Evolutionary conservation across 2,888 invertebrate genomes (phyloP).

Genomic region (Troilus luridus): DNA sequence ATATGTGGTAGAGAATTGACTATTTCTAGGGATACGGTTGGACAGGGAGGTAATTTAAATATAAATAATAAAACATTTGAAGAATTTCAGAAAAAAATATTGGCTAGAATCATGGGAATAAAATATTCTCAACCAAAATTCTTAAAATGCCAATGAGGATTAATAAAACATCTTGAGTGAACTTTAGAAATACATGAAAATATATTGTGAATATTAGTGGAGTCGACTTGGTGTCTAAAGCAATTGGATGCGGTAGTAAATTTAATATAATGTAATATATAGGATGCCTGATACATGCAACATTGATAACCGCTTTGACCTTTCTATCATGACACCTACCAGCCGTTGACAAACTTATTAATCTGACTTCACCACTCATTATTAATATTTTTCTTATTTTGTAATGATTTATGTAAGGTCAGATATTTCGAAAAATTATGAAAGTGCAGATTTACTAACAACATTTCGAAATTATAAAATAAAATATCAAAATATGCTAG

Average conservation of each 20-base stretch:
- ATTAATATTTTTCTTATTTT: not conserved
- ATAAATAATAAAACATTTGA: too few relatives aligned
- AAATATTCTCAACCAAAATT: too few relatives aligned
- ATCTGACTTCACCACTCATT: not conserved
- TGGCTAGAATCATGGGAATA: too few relatives aligned
- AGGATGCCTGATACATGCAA: not conserved
- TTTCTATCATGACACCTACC: not conserved
- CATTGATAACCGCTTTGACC: not conserved
- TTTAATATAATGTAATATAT: not conserved
- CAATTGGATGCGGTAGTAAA: not conserved
- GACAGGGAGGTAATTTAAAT: too few relatives aligned
- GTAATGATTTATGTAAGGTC: not conserved
- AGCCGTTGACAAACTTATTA: not conserved
- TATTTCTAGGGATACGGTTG: too few relatives aligned
- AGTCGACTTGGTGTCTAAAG: not conserved
- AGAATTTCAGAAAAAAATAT: too few relatives aligned
- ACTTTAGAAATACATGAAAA: not conserved
- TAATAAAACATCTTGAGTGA: too few relatives aligned
- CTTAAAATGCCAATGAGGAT: too few relatives aligned
- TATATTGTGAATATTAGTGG: not conserved
- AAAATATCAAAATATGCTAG: not conserved
- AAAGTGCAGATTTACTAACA: not conserved
- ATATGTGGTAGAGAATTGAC: too few relatives aligned
- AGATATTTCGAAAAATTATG: too few relatives aligned
- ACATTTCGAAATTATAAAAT: not conserved